phyloP scores from a whole-genome alignment of 2,888 invertebrate species.

The Drosophila stalkeri region DNA sequence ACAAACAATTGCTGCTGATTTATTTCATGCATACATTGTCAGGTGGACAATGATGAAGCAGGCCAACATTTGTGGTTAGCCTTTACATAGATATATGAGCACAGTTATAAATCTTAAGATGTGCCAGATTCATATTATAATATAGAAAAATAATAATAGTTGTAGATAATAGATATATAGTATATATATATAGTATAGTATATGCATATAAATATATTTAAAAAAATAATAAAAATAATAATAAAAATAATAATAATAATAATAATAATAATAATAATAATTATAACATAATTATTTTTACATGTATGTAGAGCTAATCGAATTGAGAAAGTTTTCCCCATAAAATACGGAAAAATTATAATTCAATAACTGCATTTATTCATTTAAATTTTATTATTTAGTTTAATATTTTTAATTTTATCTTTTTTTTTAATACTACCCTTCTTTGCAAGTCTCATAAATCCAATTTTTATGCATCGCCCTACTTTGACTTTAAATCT shows the following conservation, averaged over 20 bases:
- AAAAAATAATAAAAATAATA: too few relatives aligned
- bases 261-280: neutral
- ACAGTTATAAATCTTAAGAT: neutral
- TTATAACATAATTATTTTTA: too few relatives aligned
- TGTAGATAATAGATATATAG: too few relatives aligned
- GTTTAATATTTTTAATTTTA: too few relatives aligned
- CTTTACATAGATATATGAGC: neutral
- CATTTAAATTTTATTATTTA: neutral
- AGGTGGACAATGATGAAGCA: neutral
- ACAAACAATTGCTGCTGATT: conserved; percentile 47
- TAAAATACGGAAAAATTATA: neutral
- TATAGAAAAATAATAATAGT: neutral
- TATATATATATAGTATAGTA: neutral
- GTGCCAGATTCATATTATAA: neutral
- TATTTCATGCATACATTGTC: neutral
- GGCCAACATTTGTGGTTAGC: neutral
- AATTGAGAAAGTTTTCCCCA: neutral
- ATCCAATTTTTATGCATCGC: neutral
- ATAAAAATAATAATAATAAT: neutral
- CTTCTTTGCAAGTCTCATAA: neutral
- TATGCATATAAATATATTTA: too few relatives aligned
- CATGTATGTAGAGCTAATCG: neutral
- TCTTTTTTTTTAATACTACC: neutral
- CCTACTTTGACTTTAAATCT: neutral
- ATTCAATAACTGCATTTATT: neutral